Evolutionary conservation across 2,797 vertebrate genomes (phyloP).

Genomic region (Syngnathus acus): DNA sequence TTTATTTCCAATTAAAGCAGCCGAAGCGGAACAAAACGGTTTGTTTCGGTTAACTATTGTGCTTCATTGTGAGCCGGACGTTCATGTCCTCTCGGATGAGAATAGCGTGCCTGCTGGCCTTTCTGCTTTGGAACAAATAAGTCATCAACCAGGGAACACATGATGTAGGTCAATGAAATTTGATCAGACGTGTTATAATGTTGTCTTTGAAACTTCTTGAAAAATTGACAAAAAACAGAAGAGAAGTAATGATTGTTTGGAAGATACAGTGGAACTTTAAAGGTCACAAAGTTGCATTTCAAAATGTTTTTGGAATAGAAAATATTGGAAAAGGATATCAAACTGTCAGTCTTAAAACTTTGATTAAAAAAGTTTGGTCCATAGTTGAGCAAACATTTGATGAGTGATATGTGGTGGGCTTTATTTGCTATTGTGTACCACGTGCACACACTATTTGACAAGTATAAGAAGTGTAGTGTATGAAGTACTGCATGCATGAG

Average conservation of each 20-base stretch:
- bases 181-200: not conserved
- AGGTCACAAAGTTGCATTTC: not conserved
- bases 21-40: constrained; percentile 84
- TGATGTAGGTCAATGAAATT: not conserved
- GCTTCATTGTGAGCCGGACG: constrained; percentile 76
- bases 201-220: not conserved
- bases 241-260: not conserved
- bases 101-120: not conserved
- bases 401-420: too few relatives aligned
- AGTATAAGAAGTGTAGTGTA: too few relatives aligned
- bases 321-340: not conserved
- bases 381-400: not conserved
- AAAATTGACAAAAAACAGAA: not conserved
- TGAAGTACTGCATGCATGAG: too few relatives aligned
- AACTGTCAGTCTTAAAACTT: not conserved
- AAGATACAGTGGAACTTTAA: not conserved
- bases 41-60: constrained; percentile 87
- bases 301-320: not conserved
- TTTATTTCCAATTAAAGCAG: constrained; percentile 87
- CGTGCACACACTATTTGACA: too few relatives aligned
- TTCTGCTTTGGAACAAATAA: not conserved
- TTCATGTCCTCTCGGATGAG: not conserved
- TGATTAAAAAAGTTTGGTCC: not conserved
- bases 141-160: not conserved
- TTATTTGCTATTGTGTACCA: too few relatives aligned